Evolutionary conservation across 2,888 invertebrate genomes (phyloP).

Genomic region (Ypsolopha scabrella): DNA sequence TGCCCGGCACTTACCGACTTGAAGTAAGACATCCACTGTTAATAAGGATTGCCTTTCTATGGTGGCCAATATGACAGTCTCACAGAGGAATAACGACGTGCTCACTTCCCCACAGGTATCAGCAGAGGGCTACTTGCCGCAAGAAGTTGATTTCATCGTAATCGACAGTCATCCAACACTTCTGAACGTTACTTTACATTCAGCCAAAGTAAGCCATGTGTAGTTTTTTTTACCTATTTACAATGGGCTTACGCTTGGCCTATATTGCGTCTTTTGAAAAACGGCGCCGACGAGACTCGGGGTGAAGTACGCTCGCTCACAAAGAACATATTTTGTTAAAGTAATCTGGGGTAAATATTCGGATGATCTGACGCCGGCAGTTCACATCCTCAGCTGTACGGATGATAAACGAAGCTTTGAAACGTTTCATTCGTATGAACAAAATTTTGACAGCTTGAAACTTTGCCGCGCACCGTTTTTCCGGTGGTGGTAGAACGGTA

Average conservation of each 20-base stretch:
- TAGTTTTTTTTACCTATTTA: constrained; percentile 15
- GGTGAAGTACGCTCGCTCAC: too few species aligned
- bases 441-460: too few species aligned
- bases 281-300: not conserved
- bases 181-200: constrained; percentile 84
- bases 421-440: too few species aligned
- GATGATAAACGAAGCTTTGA: too few species aligned
- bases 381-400: too few species aligned
- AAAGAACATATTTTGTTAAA: too few species aligned
- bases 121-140: constrained; percentile 86
- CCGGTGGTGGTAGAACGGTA: too few species aligned
- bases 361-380: too few species aligned
- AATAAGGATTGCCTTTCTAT: constrained; percentile 4
- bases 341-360: too few species aligned
- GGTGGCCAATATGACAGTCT: not conserved
- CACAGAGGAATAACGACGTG: too few species aligned
- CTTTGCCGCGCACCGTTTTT: too few species aligned
- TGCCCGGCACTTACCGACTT: constrained; percentile 88
- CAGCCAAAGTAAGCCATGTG: constrained; percentile 86
- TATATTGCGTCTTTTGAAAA: not conserved
- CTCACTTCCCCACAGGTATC: constrained; percentile 70
- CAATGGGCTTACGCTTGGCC: not conserved
- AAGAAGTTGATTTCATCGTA: constrained; percentile 88
- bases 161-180: constrained; percentile 88
- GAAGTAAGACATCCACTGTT: constrained; percentile 69